A percentile compares a stretch with the other conserved stretches of the same genome.
These are phyloP conservation scores for Pangasianodon hypophthalmus DNA, from an alignment of 2,113 vertebrate species.

Conservation along the genomic window DNA sequence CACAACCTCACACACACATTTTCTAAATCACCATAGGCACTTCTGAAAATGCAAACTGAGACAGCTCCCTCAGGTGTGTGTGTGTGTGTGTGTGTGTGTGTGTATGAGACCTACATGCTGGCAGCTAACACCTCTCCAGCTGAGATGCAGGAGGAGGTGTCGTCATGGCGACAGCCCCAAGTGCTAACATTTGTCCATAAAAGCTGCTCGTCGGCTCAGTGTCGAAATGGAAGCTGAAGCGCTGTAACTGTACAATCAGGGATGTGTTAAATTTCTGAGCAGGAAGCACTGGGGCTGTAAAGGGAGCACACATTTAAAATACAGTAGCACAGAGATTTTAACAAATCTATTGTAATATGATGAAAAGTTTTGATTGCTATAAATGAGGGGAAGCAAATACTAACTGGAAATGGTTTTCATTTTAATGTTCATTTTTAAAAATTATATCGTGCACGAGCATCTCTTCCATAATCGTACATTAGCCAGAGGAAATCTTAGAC, in stretches of 20 bases:
- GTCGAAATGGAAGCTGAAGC: neutral
- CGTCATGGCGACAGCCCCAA: slow-evolving; percentile 36
- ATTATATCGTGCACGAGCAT: neutral
- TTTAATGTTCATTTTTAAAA: neutral
- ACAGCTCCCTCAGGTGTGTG: neutral
- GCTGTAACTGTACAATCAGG: neutral
- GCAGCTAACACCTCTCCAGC: slow-evolving; percentile 28
- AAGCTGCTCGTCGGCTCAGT: neutral
- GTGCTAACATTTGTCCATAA: slow-evolving; percentile 5
- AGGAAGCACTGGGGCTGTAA: neutral
- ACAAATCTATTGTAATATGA: neutral
- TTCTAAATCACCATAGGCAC: neutral
- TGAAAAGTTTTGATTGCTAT: neutral
- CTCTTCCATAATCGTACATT: neutral
- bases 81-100: neutral
- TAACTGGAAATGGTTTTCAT: neutral
- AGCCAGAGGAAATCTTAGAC: neutral
- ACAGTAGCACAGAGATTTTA: neutral
- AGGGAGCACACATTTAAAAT: neutral
- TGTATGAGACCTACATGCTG: neutral
- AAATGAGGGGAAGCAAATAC: neutral
- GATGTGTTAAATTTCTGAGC: neutral
- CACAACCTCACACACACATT: neutral
- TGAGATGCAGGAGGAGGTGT: slow-evolving; percentile 35
- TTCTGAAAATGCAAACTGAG: neutral